phyloP scores from a whole-genome alignment of 2,797 vertebrate genomes.

The Psittacula derbiana region DNA sequence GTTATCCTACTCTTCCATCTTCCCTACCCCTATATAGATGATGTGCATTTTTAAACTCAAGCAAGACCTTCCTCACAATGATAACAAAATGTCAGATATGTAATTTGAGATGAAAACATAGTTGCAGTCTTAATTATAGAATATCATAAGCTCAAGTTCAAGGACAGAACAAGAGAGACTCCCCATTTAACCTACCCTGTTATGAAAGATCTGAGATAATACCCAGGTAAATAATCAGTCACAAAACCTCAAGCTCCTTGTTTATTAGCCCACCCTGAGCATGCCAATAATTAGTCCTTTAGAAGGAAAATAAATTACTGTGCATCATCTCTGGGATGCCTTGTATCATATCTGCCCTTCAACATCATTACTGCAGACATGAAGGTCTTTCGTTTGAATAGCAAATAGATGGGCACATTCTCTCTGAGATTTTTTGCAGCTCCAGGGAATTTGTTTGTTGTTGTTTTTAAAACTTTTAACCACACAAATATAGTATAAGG shows the following conservation, averaged over 20 bases:
- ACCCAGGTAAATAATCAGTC: slow-evolving; percentile 37
- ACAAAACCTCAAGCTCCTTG: slow-evolving; percentile 9
- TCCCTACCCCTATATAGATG: not conserved
- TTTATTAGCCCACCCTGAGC: slow-evolving; percentile 42
- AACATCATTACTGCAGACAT: slow-evolving; percentile 57
- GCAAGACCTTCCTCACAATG: slow-evolving; percentile 26
- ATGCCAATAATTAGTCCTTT: slow-evolving; percentile 69
- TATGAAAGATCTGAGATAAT: slow-evolving; percentile 28
- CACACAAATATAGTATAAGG: not conserved
- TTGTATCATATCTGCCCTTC: slow-evolving; percentile 70
- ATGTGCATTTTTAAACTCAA: slow-evolving; percentile 1
- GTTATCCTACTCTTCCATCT: not conserved
- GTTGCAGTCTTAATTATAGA: slow-evolving; percentile 27
- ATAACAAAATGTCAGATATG: slow-evolving; percentile 32
- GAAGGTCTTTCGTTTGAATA: slow-evolving; percentile 49
- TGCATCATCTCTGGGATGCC: slow-evolving; percentile 54
- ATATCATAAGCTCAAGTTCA: not conserved
- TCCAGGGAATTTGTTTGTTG: not conserved
- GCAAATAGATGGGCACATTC: not conserved
- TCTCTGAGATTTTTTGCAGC: not conserved
- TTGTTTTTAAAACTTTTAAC: not conserved
- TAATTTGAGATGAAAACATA: slow-evolving; percentile 45
- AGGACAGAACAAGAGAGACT: not conserved
- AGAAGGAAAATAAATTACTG: slow-evolving; percentile 67
- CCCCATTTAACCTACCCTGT: slow-evolving; percentile 1